These are phyloP conservation scores for Pseudopodoces humilis DNA, from an alignment of 2,113 vertebrate species.

Conservation along the genomic window DNA sequence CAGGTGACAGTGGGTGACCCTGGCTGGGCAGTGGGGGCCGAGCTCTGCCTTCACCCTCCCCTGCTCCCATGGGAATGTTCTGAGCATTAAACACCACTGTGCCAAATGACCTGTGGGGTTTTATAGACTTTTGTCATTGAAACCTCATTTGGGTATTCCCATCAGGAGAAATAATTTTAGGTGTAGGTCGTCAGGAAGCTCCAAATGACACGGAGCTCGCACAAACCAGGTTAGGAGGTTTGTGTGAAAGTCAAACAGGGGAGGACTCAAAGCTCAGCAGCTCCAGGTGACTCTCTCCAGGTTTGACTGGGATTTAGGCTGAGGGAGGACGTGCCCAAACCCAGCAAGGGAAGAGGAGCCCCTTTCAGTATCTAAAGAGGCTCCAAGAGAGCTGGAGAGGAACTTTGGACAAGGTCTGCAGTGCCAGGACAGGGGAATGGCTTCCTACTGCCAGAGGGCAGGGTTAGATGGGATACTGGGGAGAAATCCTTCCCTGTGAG, in stretches of 20 bases:
- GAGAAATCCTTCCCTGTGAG: not conserved
- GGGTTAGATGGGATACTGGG: accelerated
- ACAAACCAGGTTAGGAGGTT: constrained; percentile 62
- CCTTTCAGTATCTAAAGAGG: not conserved
- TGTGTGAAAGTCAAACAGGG: constrained; percentile 9
- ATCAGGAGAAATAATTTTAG: constrained; percentile 65
- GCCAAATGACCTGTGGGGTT: not conserved
- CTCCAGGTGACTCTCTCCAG: not conserved
- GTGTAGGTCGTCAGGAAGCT: constrained; percentile 60
- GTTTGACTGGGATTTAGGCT: not conserved
- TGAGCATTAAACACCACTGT: not conserved
- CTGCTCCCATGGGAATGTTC: not conserved
- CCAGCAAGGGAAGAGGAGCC: not conserved
- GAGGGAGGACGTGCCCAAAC: not conserved
- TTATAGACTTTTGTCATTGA: constrained; percentile 32
- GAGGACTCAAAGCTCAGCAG: not conserved
- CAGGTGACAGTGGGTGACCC: not conserved
- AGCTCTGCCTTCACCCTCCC: not conserved
- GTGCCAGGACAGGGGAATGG: not conserved
- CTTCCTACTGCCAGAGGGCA: not conserved
- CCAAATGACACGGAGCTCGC: not conserved
- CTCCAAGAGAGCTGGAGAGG: not conserved
- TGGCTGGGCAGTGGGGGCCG: not conserved
- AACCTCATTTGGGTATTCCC: constrained; percentile 62
- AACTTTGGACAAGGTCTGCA: not conserved